Conservation (phyloP, 2,888 invertebrate species). For the Agonopterix heracliana region DNA sequence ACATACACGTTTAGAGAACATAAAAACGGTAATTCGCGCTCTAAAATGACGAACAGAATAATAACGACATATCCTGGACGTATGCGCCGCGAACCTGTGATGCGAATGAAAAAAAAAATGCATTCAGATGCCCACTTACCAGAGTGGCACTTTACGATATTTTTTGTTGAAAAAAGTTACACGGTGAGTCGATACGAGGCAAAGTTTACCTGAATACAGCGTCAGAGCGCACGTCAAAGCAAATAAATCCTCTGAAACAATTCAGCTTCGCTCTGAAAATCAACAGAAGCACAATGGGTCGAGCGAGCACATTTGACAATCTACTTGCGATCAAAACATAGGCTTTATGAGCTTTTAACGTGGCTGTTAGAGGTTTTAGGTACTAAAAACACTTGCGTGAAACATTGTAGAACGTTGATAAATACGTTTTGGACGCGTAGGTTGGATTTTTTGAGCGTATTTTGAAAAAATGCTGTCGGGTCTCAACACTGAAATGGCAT, state of each 20-base stretch:
- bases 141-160: neutral
- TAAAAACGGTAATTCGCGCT: slow-evolving; percentile 52
- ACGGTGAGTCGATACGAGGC: slow-evolving; percentile 14
- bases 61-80: slow-evolving; percentile 20
- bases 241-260: slow-evolving; percentile 56
- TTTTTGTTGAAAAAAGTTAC: slow-evolving; percentile 1
- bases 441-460: slow-evolving; percentile 39
- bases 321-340: slow-evolving; percentile 66
- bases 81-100: slow-evolving; percentile 16
- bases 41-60: slow-evolving; percentile 32
- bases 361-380: slow-evolving; percentile 17
- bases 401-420: slow-evolving; percentile 27
- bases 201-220: slow-evolving; percentile 40
- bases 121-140: slow-evolving; percentile 9
- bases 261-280: slow-evolving; percentile 49
- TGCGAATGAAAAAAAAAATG: slow-evolving; percentile 23
- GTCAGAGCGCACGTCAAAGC: slow-evolving; percentile 43
- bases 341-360: slow-evolving; percentile 44
- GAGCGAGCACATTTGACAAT: slow-evolving; percentile 57
- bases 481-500: slow-evolving; percentile 70
- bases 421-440: slow-evolving; percentile 30
- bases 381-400: slow-evolving; percentile 35
- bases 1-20: slow-evolving; percentile 58
- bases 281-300: slow-evolving; percentile 60
- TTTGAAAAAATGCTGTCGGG: slow-evolving; percentile 69